These are phyloP conservation scores for Homarus gammarus DNA, from an alignment of 2,888 invertebrate species.

Conservation along the genomic window DNA sequence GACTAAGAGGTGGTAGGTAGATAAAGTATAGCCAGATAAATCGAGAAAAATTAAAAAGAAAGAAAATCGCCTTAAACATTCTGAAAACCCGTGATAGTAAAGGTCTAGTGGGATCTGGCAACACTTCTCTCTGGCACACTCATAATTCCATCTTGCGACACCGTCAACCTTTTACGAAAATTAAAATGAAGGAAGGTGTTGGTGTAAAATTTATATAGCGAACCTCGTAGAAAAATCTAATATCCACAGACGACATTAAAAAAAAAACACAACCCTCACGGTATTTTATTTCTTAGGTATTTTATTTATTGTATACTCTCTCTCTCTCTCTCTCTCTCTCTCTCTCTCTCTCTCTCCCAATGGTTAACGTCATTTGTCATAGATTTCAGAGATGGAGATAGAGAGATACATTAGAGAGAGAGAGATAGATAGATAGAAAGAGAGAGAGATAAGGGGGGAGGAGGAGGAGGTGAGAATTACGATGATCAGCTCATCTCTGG, in stretches of 20 bases:
- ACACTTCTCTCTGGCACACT: conserved; percentile 37
- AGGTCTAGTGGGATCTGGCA: conserved; percentile 21
- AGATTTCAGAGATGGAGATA: background rate
- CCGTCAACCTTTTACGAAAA: conserved; percentile 67
- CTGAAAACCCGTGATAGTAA: conserved; percentile 45
- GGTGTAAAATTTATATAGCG: conserved; percentile 66
- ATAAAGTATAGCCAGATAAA: background rate
- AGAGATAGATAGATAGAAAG: conserved; percentile 4
- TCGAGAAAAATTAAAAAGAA: background rate
- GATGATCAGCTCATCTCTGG: no score
- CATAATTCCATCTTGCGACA: conserved; percentile 68
- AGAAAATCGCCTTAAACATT: conserved; percentile 25
- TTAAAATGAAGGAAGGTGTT: conserved; percentile 70
- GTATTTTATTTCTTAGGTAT: background rate
- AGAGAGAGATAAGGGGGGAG: no score
- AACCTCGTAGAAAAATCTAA: conserved; percentile 57
- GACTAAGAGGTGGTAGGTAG: background rate
- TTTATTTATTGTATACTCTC: no score
- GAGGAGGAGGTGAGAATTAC: no score
- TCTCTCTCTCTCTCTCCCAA: background rate
- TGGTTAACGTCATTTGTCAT: no score
- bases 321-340: background rate
- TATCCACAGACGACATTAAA: conserved; percentile 11
- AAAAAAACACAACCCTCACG: no score
- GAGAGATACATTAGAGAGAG: background rate